Evolutionary conservation across 2,113 vertebrate species (phyloP).

Genomic region (Dromaius novaehollandiae): DNA sequence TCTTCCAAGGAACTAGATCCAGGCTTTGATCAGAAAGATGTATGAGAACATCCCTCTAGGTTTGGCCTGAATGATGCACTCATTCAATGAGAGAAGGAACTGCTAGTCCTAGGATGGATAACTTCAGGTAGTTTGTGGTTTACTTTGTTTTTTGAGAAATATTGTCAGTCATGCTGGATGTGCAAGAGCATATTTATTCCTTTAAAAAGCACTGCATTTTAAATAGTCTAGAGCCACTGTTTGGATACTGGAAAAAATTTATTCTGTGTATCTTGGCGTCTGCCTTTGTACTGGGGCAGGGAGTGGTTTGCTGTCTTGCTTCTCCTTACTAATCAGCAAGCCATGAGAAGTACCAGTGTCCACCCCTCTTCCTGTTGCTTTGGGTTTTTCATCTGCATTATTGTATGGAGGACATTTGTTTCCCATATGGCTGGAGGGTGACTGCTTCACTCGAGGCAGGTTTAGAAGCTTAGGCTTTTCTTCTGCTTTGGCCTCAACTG

Average conservation of each 20-base stretch:
- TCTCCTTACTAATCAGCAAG: neutral
- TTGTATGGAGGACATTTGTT: neutral
- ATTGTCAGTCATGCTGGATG: neutral
- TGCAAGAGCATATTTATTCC: neutral
- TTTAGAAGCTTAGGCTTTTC: neutral
- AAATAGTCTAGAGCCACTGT: neutral
- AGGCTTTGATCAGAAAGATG: neutral
- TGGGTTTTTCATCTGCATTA: neutral
- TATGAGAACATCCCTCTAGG: neutral
- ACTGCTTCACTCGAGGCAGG: neutral
- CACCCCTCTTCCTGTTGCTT: neutral
- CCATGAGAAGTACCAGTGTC: neutral
- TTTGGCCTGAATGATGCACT: neutral
- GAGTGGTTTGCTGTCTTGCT: neutral
- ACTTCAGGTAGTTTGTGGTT: neutral
- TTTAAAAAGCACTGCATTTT: neutral
- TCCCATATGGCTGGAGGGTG: neutral
- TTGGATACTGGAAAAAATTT: neutral
- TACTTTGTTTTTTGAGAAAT: neutral
- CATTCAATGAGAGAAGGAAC: neutral
- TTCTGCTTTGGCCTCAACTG: neutral
- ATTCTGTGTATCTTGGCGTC: neutral
- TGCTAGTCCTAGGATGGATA: neutral
- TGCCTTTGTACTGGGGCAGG: neutral
- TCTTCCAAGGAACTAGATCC: neutral